Evolutionary conservation across 2,113 vertebrate species (phyloP).

Genomic region (Fregata magnificens): DNA sequence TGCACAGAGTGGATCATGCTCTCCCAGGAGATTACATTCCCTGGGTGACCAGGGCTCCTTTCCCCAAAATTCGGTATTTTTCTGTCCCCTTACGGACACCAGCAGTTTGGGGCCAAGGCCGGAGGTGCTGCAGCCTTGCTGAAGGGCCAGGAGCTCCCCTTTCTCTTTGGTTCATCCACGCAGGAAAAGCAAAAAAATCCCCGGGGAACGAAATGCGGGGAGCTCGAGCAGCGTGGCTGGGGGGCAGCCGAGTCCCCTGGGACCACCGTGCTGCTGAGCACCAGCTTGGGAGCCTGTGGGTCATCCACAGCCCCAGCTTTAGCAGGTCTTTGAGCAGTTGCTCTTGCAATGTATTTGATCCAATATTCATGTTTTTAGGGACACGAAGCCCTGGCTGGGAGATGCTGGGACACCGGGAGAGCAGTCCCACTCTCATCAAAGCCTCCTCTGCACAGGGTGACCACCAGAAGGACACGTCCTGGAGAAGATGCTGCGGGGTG

Average conservation of each 20-base stretch:
- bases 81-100: rapidly evolving
- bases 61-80: background rate
- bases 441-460: background rate
- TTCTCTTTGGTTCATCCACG: background rate
- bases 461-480: rapidly evolving
- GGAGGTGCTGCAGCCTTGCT: background rate
- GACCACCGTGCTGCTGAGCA: background rate
- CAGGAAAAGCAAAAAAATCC: background rate
- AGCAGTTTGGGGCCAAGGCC: rapidly evolving
- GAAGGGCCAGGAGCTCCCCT: background rate
- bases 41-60: rapidly evolving
- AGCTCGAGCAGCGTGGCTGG: background rate
- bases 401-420: background rate
- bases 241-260: rapidly evolving
- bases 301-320: rapidly evolving
- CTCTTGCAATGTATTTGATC: too few relatives aligned
- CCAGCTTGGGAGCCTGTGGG: background rate
- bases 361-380: rapidly evolving
- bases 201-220: rapidly evolving
- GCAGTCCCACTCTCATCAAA: background rate
- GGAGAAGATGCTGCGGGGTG: background rate
- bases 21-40: background rate
- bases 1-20: rapidly evolving
- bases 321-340: background rate
- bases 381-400: background rate